Evolutionary conservation across 1,140 invertebrate genomes (phyloP).

Genomic region (Saccostrea echinata): DNA sequence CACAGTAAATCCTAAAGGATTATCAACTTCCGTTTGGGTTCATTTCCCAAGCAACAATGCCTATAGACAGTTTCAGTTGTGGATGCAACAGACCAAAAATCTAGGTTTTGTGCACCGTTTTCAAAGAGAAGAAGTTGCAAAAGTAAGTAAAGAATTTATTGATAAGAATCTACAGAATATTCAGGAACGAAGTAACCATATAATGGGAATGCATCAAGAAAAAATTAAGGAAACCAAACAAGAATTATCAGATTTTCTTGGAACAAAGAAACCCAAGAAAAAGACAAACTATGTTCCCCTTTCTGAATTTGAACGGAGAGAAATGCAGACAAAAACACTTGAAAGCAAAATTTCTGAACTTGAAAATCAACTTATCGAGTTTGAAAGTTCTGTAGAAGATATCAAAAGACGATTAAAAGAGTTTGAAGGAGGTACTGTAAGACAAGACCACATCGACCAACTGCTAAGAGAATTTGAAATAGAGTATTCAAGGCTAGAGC

Average conservation of each 20-base stretch:
- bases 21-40: background rate
- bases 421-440: background rate
- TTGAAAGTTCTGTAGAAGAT: background rate
- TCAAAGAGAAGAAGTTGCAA: background rate
- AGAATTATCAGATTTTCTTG: background rate
- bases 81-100: background rate
- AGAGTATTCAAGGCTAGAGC: constrained; percentile 67
- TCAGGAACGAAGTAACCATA: background rate
- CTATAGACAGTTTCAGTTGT: background rate
- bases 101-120: background rate
- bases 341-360: background rate
- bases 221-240: background rate
- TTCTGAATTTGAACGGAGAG: background rate
- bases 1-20: background rate
- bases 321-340: background rate
- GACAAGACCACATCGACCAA: background rate
- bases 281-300: background rate
- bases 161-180: constrained; percentile 7
- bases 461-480: constrained; percentile 49
- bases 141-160: constrained; percentile 27
- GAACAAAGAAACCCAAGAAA: background rate
- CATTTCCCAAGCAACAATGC: constrained; percentile 7
- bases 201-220: background rate
- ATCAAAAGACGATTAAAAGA: background rate
- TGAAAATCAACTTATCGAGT: background rate